phyloP scores from a whole-genome alignment of 2,888 invertebrate genomes.

The Prenolepis imparis region DNA sequence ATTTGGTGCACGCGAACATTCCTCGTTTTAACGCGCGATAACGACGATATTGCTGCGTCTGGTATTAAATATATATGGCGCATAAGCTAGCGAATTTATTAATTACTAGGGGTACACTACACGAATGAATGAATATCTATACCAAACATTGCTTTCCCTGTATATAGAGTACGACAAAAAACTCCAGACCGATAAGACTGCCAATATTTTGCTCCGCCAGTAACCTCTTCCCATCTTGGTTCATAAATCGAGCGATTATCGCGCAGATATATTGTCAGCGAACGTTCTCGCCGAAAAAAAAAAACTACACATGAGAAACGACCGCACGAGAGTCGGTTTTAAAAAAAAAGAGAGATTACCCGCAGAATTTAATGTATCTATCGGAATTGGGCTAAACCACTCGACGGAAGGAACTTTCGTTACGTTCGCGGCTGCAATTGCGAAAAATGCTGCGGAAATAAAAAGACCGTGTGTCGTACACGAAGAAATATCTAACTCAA shows the following conservation, averaged over 20 bases:
- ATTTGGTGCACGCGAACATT: conserved; percentile 18
- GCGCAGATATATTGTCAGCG: conserved; percentile 37
- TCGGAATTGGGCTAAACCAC: background rate
- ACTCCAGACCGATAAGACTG: conserved; percentile 46
- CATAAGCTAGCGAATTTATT: conserved; percentile 13
- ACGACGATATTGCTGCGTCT: background rate
- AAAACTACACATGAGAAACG: conserved; percentile 35
- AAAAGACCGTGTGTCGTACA: background rate
- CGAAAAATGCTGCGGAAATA: background rate
- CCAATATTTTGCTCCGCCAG: conserved; percentile 34
- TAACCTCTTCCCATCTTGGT: conserved; percentile 38
- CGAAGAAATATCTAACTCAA: background rate
- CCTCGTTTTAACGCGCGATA: conserved; percentile 1
- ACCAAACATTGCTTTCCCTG: background rate
- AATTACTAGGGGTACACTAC: conserved; percentile 8
- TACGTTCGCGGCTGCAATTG: background rate
- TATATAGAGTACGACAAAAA: background rate
- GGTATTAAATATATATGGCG: background rate
- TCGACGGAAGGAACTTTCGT: background rate
- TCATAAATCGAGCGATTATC: conserved; percentile 55
- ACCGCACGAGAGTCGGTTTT: conserved; percentile 11
- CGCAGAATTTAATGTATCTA: conserved; percentile 33
- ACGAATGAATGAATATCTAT: conserved; percentile 4
- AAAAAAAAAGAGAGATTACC: background rate
- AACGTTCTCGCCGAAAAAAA: conserved; percentile 17